Evolutionary conservation across 1,140 invertebrate genomes (phyloP), one percentile per base, ranked within the genome.

Genomic region (Drosophila ananassae): DNA sequence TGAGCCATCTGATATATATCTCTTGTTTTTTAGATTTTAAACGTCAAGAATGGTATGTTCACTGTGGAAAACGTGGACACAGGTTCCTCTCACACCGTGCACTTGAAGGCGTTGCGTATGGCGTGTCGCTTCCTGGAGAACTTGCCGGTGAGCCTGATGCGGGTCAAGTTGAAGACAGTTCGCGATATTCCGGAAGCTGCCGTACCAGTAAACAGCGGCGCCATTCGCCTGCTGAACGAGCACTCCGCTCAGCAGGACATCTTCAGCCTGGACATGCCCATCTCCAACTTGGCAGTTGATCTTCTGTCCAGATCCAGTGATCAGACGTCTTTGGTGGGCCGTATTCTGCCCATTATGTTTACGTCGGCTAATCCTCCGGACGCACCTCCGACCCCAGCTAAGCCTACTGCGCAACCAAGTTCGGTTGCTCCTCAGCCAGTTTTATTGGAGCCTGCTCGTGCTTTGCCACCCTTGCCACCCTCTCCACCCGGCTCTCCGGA

Each of bases 51-150:
- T 7, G 44, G 17, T 9, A 4, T 13, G 0, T 87, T 41, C 28
- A 12, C 2, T 13, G 83, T 87, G 0, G 21, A 13, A 1, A 87
- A 87, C 32, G 59, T 89, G 17, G 82, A 87, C 8, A 60, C 55
- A 0, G 79, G 83, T n/a, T 48, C 48, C 6, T 22, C 17, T 2
- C 58, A 79, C 13, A 9, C 6, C 0, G 59, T 82, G n/a, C 7
- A 48, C 0, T 12, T 12, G 0, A 10, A 46, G 1, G 12, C 24
- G n/a, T 6, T 87, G 9, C 83, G 79, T n/a, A 76, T 13, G 37
- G 17, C 82, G 1, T 87, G 82, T 12, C 59, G 30, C 1, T 89
- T 87, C n/a, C 10, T 87, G 1, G 71, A 76, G 2, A 59, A 66
- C 21, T 10, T 87, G 28, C 82, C 82, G 0, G 59, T 87, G 0